phyloP scores from a whole-genome alignment of 37 sponge, comb jelly and placozoan species.

The Ianthella basta region DNA sequence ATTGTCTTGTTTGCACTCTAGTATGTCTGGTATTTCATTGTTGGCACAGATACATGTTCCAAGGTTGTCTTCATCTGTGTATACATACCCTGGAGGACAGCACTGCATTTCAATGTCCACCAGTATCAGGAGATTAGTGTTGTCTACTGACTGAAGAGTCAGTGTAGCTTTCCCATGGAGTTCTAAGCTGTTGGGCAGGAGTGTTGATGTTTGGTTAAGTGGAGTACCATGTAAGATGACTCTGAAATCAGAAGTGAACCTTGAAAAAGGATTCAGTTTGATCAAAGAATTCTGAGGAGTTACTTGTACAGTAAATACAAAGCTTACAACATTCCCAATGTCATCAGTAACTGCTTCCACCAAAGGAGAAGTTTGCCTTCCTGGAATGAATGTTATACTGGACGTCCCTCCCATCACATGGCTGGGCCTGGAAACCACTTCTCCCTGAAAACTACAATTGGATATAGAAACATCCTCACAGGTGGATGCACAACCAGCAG shows the following conservation, averaged over 20 bases:
- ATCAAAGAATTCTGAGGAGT: background rate
- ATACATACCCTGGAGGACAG: slow-evolving; percentile 10
- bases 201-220: background rate
- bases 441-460: background rate
- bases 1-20: background rate
- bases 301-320: background rate
- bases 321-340: background rate
- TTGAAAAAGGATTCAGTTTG: background rate
- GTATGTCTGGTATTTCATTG: background rate
- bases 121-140: background rate
- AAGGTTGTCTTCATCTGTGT: background rate
- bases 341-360: background rate
- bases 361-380: background rate
- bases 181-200: background rate
- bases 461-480: too few relatives aligned
- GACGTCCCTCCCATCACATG: too few relatives aligned
- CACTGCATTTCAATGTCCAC: background rate
- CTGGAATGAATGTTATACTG: slow-evolving; percentile 7
- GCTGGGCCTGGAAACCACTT: background rate
- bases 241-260: background rate
- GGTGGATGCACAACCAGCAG: too few relatives aligned
- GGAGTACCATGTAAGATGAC: background rate
- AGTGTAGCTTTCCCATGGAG: background rate
- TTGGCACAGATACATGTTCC: background rate
- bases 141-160: background rate